phyloP scores from a whole-genome alignment of 2,888 invertebrate species.

The Myopa testacea region DNA sequence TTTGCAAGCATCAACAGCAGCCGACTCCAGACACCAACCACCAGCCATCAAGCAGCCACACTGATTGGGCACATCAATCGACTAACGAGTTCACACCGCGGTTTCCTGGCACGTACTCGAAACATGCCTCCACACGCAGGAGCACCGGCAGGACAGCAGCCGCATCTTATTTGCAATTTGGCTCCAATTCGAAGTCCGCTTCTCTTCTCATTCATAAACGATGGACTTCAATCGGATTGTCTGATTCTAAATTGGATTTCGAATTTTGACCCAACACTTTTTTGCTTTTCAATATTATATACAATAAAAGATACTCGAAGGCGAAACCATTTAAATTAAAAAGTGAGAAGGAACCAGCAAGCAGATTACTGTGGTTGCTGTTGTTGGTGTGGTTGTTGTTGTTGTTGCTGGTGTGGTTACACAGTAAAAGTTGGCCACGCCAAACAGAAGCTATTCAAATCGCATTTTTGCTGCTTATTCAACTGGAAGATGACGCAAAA shows the following conservation, averaged over 20 bases:
- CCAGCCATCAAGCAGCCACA: background rate
- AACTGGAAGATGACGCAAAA: background rate
- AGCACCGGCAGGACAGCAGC: background rate
- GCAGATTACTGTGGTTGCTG: too few relatives aligned
- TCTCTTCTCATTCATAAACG: conserved; percentile 3
- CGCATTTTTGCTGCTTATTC: background rate
- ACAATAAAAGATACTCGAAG: too few relatives aligned
- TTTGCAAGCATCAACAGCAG: conserved; percentile 31
- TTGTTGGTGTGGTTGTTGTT: background rate
- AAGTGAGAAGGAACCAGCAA: too few relatives aligned
- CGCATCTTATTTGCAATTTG: conserved; percentile 10
- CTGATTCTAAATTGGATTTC: background rate
- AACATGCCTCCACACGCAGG: background rate
- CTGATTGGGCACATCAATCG: background rate
- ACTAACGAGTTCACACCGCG: conserved; percentile 54
- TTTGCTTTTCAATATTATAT: too few relatives aligned
- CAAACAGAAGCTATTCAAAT: conserved; percentile 16
- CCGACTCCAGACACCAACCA: background rate
- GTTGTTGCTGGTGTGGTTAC: conserved; percentile 1
- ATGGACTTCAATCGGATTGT: conserved; percentile 4
- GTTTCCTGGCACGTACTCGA: conserved; percentile 53
- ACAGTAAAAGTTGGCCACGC: conserved; percentile 22
- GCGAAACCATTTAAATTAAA: too few relatives aligned
- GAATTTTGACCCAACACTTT: too few relatives aligned
- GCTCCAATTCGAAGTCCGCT: background rate